Evolutionary conservation across 2,113 vertebrate species (phyloP).

Genomic region (Leucosticte australis): DNA sequence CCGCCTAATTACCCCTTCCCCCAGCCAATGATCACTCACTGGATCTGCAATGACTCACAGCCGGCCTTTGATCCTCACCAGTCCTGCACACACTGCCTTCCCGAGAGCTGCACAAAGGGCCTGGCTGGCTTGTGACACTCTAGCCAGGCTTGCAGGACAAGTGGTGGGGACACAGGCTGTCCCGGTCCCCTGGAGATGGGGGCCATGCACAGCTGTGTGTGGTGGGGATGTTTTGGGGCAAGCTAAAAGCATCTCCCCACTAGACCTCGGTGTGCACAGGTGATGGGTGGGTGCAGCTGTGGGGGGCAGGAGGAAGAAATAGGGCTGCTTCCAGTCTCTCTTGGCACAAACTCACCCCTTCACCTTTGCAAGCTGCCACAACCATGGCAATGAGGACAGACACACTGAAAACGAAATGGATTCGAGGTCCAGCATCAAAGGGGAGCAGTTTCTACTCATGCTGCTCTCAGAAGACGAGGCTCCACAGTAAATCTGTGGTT

Average conservation of each 20-base stretch:
- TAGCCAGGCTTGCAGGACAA: background rate
- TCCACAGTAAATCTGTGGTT: background rate
- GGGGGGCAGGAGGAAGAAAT: background rate
- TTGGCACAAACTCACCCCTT: background rate
- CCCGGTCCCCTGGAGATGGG: rapidly evolving
- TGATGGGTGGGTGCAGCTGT: rapidly evolving
- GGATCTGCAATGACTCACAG: conserved; percentile 46
- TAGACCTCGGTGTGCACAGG: rapidly evolving
- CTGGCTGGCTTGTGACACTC: background rate
- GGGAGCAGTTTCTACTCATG: background rate
- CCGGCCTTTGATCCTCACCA: conserved; percentile 17
- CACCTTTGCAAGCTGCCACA: background rate
- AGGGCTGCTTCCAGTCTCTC: background rate
- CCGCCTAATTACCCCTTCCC: background rate
- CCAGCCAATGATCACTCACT: background rate
- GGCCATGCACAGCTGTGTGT: rapidly evolving
- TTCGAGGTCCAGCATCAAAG: conserved; percentile 19
- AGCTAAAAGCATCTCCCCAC: background rate
- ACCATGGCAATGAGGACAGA: background rate
- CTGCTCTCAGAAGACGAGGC: background rate
- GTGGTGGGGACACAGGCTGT: background rate
- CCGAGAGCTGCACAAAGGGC: background rate
- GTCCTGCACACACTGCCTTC: background rate
- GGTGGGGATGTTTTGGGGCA: background rate
- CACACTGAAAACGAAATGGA: background rate